Evolutionary conservation across 2,888 invertebrate species (phyloP).

Genomic region (Urechis unicinctus): DNA sequence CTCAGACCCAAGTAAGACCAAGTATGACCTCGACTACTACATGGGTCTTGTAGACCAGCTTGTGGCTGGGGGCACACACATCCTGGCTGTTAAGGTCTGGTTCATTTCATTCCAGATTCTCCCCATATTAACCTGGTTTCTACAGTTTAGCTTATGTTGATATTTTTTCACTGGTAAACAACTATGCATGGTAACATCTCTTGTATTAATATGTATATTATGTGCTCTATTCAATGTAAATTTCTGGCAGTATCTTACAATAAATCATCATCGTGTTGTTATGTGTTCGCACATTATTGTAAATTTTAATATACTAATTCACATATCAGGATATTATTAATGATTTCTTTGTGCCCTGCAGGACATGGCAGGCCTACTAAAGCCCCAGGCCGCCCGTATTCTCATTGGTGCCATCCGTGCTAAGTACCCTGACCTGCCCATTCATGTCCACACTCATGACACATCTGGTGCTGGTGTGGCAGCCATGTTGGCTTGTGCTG

Average conservation of each 20-base stretch:
- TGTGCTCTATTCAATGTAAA: too few species aligned
- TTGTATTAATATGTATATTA: too few species aligned
- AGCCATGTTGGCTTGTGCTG: constrained; percentile 82
- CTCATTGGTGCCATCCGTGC: constrained; percentile 82
- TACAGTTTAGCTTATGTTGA: too few species aligned
- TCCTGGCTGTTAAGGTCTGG: constrained; percentile 80
- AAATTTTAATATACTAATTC: too few species aligned
- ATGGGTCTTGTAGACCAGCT: constrained; percentile 84
- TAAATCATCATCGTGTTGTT: too few species aligned
- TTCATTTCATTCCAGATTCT: too few species aligned
- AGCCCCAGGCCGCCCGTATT: constrained; percentile 76
- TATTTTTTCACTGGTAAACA: too few species aligned
- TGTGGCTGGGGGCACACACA: constrained; percentile 91
- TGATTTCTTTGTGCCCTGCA: constrained; percentile 23
- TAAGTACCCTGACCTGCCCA: constrained; percentile 86
- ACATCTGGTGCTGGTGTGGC: constrained; percentile 95
- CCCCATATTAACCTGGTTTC: too few species aligned
- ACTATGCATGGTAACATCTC: too few species aligned
- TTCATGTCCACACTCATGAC: constrained; percentile 98
- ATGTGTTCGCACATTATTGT: too few species aligned
- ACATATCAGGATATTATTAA: too few species aligned
- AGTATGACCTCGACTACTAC: constrained; percentile 94
- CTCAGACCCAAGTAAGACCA: constrained; percentile 74
- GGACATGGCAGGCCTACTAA: constrained; percentile 94
- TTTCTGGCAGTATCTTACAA: too few species aligned